A percentile compares a stretch with the other conserved stretches of the same genome.
Evolutionary conservation across 1,140 invertebrate genomes (phyloP).

Genomic region (Drosophila ficusphila): DNA sequence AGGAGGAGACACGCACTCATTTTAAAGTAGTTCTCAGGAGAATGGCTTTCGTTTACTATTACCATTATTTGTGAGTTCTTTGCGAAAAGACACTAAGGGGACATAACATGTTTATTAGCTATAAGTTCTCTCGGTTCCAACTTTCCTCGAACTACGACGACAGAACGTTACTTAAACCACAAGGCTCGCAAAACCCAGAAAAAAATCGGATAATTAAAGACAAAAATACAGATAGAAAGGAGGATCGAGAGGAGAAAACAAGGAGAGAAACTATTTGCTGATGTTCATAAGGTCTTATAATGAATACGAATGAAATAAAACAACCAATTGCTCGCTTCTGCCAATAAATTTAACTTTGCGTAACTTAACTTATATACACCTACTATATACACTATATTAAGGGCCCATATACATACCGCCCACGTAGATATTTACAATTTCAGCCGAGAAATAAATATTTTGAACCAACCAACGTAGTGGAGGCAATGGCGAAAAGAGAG

Average conservation of each 20-base stretch:
- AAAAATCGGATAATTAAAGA: background rate
- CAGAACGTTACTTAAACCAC: constrained; percentile 13
- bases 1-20: background rate
- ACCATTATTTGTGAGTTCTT: background rate
- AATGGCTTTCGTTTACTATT: background rate
- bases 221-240: background rate
- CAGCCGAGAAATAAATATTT: constrained; percentile 6
- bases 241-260: background rate
- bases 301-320: constrained; percentile 21
- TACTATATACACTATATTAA: constrained; percentile 17
- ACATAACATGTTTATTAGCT: constrained; percentile 46
- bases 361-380: constrained; percentile 38
- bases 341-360: constrained; percentile 67
- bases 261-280: constrained; percentile 20
- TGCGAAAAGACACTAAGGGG: constrained; percentile 9
- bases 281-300: constrained; percentile 27
- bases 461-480: constrained; percentile 11
- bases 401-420: constrained; percentile 20
- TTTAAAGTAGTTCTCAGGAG: constrained; percentile 8
- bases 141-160: constrained; percentile 34
- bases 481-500: constrained; percentile 43
- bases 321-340: constrained; percentile 78
- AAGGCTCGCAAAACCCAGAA: background rate
- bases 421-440: constrained; percentile 38
- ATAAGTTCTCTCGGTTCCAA: constrained; percentile 35